A percentile compares a stretch with the other conserved stretches of the same genome.
Conservation (phyloP, 2,113 vertebrate genomes). For the Rhagologus leucostigma region DNA sequence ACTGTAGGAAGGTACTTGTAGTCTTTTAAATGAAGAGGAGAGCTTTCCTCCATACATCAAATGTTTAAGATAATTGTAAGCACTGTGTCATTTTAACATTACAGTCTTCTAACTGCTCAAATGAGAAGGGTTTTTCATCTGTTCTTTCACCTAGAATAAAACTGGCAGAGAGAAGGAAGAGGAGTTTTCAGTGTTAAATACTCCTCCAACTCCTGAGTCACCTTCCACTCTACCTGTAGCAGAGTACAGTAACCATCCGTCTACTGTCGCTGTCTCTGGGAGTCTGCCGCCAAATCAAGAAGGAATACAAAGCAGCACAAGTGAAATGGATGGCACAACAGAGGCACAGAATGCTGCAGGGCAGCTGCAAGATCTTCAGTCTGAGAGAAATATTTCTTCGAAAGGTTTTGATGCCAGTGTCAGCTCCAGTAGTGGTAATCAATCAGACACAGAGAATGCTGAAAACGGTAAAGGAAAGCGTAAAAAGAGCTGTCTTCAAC, state of each 20-base stretch:
- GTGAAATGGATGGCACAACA: slow-evolving; percentile 86
- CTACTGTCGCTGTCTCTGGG: slow-evolving; percentile 61
- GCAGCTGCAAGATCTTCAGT: slow-evolving; percentile 86
- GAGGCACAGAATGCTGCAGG: slow-evolving; percentile 89
- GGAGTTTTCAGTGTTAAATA: slow-evolving; percentile 88
- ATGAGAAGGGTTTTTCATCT: not conserved
- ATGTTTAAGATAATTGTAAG: not conserved
- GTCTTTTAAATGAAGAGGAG: not conserved
- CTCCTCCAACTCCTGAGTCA: slow-evolving; percentile 84
- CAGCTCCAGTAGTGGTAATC: slow-evolving; percentile 87
- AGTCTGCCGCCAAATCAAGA: slow-evolving; percentile 72
- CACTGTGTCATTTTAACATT: not conserved
- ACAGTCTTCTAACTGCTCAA: not conserved
- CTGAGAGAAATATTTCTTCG: slow-evolving; percentile 79
- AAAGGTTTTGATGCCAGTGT: slow-evolving; percentile 81
- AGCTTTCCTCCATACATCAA: not conserved
- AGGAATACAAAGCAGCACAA: slow-evolving; percentile 82
- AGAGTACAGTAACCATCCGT: slow-evolving; percentile 71
- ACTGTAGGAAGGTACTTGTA: not conserved
- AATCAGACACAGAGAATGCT: slow-evolving; percentile 81
- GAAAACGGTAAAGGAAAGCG: slow-evolving; percentile 81
- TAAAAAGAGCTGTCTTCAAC: not conserved
- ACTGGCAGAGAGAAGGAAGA: slow-evolving; percentile 86
- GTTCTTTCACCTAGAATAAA: slow-evolving; percentile 82
- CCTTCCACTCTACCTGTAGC: slow-evolving; percentile 77